Base-by-base conservation (phyloP, 2,113 vertebrate genomes). In the Entomyzon cyanotis region DNA sequence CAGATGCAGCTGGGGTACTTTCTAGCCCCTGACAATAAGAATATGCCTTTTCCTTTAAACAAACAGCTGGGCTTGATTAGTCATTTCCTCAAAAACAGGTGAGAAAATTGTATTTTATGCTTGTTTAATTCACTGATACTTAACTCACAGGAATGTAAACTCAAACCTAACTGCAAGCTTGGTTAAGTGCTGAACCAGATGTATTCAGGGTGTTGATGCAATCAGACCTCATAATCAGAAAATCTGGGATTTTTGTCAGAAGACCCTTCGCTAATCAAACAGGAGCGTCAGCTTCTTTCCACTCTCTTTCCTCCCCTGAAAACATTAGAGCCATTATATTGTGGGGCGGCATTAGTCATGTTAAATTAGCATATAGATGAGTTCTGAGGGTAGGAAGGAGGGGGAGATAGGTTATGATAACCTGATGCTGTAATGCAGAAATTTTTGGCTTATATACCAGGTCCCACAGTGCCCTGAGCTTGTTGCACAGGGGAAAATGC, bases 311-410 rank as follows among this genome's bases (percentile, higher is more conserved):
- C 27, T 97, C 93, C 96, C 94, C 95, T 96, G 95, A 95, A 98
- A 98, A 97, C 96, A 95, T 97, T 95, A 97, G 87, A 92, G 96
- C 95, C 94, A 98, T 98, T 98, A 98, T 97, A 97, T 96, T 97
- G 96, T 95, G 90, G 98, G 97, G 95, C 70, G 56, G 97, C 94
- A 96, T 97, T 96, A 97, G 97, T 97, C 97, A 97, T 73, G 88
- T 97, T 96, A 97, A 98, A 98, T 98, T 98, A 98, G 97, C 98
- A 98, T 98, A 98, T 98, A 98, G 98, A 98, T 98, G 97, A 98
- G 98, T 98, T 98, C 95, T 98, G 96, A 96, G 97, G 97, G 96
- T 96, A 97, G 93, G 91, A 96, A 96, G 96, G 95, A 95, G 94
- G 94, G 94, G 93, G 96, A 96, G 97, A 95, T 95, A 91, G 93